A percentile compares a stretch with the other conserved stretches of the same genome.
phyloP scores from a whole-genome alignment of 2,888 invertebrate species.

The Latrodectus elegans region DNA sequence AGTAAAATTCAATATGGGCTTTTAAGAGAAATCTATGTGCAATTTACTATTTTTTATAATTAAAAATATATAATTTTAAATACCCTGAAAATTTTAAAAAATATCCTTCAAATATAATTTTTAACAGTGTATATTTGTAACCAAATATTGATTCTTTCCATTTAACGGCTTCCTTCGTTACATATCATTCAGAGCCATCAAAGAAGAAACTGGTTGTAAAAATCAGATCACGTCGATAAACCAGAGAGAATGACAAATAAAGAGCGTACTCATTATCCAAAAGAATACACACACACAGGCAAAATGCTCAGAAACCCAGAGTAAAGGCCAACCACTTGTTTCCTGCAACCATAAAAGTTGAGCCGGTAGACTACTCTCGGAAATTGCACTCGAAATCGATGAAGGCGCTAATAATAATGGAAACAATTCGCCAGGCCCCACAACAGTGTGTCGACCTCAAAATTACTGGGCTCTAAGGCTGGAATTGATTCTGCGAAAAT shows the following conservation, averaged over 20 bases:
- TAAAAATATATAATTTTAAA: no score
- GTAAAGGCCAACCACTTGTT: constrained; percentile 2
- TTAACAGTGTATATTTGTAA: no score
- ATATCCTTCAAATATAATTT: no score
- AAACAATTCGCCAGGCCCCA: constrained; percentile 17
- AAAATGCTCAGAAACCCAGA: neutral
- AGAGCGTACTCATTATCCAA: neutral
- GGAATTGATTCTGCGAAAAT: no score
- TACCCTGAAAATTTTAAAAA: no score
- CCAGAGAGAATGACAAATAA: neutral
- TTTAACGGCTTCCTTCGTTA: no score
- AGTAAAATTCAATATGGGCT: no score
- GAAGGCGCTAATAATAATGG: constrained; percentile 26
- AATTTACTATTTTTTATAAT: no score
- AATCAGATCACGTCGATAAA: neutral
- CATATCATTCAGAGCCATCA: no score
- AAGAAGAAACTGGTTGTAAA: neutral
- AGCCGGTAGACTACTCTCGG: constrained; percentile 18
- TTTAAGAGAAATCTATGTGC: no score
- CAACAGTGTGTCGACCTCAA: neutral
- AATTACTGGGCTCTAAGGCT: neutral
- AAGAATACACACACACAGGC: neutral
- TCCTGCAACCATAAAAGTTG: constrained; percentile 17
- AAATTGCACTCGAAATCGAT: constrained; percentile 39
- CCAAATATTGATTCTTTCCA: no score